These are phyloP conservation scores for Takifugu ocellatus DNA, from an alignment of 2,797 vertebrate genomes.

Conservation along the genomic window DNA sequence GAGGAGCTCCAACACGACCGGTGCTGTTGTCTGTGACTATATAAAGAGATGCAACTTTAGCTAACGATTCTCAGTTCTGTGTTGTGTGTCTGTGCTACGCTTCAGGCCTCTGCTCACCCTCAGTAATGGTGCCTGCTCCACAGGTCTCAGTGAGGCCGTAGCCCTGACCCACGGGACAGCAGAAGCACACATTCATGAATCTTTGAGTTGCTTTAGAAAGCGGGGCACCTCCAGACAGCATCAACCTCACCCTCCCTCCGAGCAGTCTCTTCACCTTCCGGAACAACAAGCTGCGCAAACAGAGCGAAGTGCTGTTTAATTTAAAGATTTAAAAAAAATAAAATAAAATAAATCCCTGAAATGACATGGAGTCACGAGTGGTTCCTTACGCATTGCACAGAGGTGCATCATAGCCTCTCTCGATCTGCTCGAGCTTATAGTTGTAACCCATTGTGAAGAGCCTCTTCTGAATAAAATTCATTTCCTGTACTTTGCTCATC, in stretches of 20 bases:
- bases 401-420: constrained; percentile 92
- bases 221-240: constrained; percentile 95
- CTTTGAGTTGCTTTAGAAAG: constrained; percentile 90
- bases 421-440: constrained; percentile 95
- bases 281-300: constrained; percentile 82
- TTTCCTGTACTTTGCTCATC: constrained; percentile 98
- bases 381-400: constrained; percentile 92
- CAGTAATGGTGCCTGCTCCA: constrained; percentile 94
- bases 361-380: not conserved
- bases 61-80: not conserved
- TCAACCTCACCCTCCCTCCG: constrained; percentile 92
- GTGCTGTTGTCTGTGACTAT: constrained; percentile 87
- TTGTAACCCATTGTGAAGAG: constrained; percentile 94
- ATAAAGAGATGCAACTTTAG: not conserved
- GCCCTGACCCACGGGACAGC: constrained; percentile 95
- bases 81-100: rapidly evolving
- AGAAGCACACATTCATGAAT: constrained; percentile 99
- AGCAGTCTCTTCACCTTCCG: constrained; percentile 89
- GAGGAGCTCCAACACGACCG: constrained; percentile 93
- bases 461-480: constrained; percentile 91
- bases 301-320: not conserved
- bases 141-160: constrained; percentile 97
- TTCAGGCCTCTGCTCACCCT: constrained; percentile 73
- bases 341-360: not conserved
- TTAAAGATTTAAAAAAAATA: not conserved